phyloP scores from a whole-genome alignment of 2,888 invertebrate genomes.

The Polydrusus pterygomalis region DNA sequence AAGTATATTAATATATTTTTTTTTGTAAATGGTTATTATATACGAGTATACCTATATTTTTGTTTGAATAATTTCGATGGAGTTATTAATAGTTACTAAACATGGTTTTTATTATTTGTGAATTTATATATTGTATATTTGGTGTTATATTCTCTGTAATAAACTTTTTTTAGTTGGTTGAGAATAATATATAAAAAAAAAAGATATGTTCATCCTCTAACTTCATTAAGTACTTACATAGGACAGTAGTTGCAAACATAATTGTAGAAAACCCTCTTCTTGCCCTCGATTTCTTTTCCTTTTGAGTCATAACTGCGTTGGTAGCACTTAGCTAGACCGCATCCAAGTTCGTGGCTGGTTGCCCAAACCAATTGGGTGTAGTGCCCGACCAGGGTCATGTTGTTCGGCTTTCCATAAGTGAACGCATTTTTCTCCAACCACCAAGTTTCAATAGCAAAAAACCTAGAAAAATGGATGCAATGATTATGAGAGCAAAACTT shows the following conservation, averaged over 20 bases:
- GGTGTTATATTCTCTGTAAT: no score
- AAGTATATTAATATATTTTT: no score
- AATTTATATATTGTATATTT: no score
- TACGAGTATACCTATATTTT: no score
- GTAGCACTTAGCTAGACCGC: conserved; percentile 83
- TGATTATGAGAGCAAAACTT: no score
- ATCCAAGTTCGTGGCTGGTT: conserved; percentile 84
- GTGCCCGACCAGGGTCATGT: conserved; percentile 82
- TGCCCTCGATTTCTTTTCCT: conserved; percentile 32
- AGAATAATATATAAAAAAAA: no score
- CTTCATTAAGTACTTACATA: conserved; percentile 83
- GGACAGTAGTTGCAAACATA: conserved; percentile 92
- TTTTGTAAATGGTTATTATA: no score
- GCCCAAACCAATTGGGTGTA: conserved; percentile 92
- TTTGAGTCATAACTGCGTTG: conserved; percentile 40
- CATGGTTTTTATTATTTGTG: no score
- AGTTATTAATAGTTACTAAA: no score
- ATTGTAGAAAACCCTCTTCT: conserved; percentile 77
- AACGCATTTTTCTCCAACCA: conserved; percentile 84
- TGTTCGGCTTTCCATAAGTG: conserved; percentile 78
- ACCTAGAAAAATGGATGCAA: conserved; percentile 74
- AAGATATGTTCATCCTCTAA: no score
- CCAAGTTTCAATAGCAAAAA: conserved; percentile 87
- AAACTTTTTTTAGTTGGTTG: no score
- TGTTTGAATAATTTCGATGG: no score